These are phyloP conservation scores for Synanthedon vespiformis DNA, from an alignment of 2,888 invertebrate genomes.

Conservation along the genomic window DNA sequence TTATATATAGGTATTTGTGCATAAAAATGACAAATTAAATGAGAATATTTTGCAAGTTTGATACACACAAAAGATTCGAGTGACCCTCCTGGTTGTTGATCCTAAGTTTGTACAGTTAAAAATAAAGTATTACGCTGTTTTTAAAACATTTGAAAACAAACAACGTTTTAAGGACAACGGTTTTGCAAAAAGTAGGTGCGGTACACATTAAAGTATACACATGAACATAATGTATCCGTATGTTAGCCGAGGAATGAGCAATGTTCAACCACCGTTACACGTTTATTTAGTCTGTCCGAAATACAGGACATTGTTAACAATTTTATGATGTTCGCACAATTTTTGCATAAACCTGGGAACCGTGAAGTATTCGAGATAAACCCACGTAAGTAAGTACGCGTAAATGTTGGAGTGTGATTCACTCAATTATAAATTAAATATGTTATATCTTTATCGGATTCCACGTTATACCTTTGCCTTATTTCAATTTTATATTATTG, in stretches of 20 bases:
- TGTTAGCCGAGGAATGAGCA: constrained; percentile 18
- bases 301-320: constrained; percentile 12
- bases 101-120: constrained; percentile 2
- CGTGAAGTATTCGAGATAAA: too few species aligned
- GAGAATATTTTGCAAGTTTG: too few species aligned
- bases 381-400: background rate
- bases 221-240: constrained; percentile 15
- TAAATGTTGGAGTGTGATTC: background rate
- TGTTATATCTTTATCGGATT: background rate
- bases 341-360: background rate
- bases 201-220: constrained; percentile 5
- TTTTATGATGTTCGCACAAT: background rate
- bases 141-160: constrained; percentile 36
- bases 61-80: too few species aligned
- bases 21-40: too few species aligned
- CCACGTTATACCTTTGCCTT: background rate
- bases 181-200: constrained; percentile 19
- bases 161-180: constrained; percentile 36
- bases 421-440: background rate
- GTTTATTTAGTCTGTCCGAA: constrained; percentile 15
- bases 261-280: constrained; percentile 29
- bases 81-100: background rate
- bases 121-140: constrained; percentile 4
- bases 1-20: too few species aligned
- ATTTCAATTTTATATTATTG: too few species aligned